These are phyloP conservation scores for Tenthredo scrophulariae DNA, from an alignment of 2,888 invertebrate species.

Conservation along the genomic window DNA sequence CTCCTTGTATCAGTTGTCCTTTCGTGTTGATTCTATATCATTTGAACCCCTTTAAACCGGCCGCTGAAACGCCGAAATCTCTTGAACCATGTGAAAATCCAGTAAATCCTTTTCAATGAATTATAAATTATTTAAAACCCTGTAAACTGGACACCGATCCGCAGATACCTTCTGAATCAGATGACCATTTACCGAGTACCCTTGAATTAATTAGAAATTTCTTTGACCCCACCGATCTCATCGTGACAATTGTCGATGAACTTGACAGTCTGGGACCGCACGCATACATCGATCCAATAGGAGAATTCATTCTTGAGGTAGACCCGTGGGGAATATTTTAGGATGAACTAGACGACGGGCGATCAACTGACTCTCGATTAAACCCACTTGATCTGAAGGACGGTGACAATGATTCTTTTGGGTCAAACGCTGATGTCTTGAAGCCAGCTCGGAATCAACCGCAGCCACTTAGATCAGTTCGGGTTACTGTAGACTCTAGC, in stretches of 20 bases:
- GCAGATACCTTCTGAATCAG: background rate
- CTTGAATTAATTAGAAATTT: background rate
- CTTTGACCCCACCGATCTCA: background rate
- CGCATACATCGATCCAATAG: background rate
- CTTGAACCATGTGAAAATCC: background rate
- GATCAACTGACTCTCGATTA: background rate
- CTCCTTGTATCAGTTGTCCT: background rate
- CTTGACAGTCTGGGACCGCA: background rate
- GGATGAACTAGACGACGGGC: background rate
- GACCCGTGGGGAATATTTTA: background rate
- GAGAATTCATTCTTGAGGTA: background rate
- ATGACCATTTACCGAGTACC: background rate
- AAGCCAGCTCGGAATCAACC: background rate
- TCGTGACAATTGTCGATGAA: background rate
- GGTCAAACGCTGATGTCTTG: background rate
- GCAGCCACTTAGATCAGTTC: background rate
- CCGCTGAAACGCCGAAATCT: background rate
- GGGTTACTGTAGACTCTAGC: background rate
- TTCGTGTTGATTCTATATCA: background rate
- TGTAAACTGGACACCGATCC: background rate
- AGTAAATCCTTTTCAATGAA: background rate
- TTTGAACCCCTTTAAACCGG: background rate
- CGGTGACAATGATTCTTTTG: background rate
- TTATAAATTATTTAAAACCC: background rate
- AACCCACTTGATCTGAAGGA: background rate